Evolutionary conservation across 2,888 invertebrate species (phyloP), one percentile per base, ranked within the genome.

Genomic region (Subacronicta megacephala): DNA sequence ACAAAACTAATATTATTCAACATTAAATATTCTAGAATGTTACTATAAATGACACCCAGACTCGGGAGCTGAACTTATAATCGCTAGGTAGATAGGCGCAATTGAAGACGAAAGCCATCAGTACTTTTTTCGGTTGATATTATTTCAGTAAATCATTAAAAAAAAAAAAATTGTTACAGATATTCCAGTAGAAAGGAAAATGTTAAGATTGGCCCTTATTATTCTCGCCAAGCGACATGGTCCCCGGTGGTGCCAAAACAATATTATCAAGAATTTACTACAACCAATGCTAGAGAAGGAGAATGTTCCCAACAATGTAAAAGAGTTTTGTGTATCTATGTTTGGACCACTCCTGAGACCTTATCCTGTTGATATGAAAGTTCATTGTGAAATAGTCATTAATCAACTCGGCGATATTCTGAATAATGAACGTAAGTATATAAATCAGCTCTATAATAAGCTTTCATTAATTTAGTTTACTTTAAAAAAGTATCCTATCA

Each of bases 201-300:
- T 89, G 80, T 71, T 93, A 54, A 75, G 89, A 61, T 63, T 89
- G 43, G 82, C 90, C 13, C 60, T 93, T 12, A 84, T 94, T 35
- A 80, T 94, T 40, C 78, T 94, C 29, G 89, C 89, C 7, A 94
- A 94, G 75, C 85, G 94, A 1, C 83, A 87, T 13, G 94, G 93
- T 0, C 80, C 91, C 0, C 77, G 77, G n/a, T 94, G 94, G 94
- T 90, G 91, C 67, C 89, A 92, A 55, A 90, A 84, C 33, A 82
- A 90, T 58, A 86, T 94, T 12, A 79, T 94, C 1, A 86, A 86
- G 49, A 87, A 87, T 45, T 77, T 91, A 57, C 66, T 94, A 33
- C 60, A 85, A 57, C 91, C 93, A 9, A 77, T 91, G 6, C 87
- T 94, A 50, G 86, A 87, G 13, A 82, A 84, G 16, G 65, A 82